These are phyloP conservation scores for Dolichopus griseipennis DNA, from an alignment of 2,888 invertebrate genomes.

Conservation along the genomic window DNA sequence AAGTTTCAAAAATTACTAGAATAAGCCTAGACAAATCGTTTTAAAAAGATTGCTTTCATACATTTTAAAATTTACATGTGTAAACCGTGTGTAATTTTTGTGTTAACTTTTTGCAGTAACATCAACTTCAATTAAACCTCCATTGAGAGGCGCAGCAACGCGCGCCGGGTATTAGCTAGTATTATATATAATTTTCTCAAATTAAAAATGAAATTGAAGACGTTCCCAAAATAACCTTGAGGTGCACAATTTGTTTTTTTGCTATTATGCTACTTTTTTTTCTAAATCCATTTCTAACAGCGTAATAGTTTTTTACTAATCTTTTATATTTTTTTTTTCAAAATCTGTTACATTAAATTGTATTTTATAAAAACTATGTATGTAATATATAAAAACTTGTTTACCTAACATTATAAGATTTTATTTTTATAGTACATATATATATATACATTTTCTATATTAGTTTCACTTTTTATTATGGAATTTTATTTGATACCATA, in stretches of 20 bases:
- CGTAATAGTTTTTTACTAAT: not conserved
- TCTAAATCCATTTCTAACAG: not conserved
- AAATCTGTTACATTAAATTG: too few relatives aligned
- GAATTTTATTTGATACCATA: not conserved
- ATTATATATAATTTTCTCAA: too few relatives aligned
- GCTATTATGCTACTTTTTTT: too few relatives aligned
- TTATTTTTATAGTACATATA: not conserved
- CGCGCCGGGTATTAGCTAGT: too few relatives aligned
- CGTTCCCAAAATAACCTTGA: not conserved
- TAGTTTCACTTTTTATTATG: constrained; percentile 1
- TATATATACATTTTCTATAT: not conserved
- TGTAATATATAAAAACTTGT: not conserved
- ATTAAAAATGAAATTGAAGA: not conserved
- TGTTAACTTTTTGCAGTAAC: too few relatives aligned
- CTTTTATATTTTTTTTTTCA: not conserved
- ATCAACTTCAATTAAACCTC: too few relatives aligned
- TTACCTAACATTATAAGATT: not conserved
- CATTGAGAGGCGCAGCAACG: too few relatives aligned
- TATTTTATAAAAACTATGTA: not conserved
- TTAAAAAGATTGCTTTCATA: too few relatives aligned
- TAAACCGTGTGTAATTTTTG: too few relatives aligned
- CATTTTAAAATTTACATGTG: too few relatives aligned
- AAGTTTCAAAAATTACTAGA: too few relatives aligned
- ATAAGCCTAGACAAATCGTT: too few relatives aligned
- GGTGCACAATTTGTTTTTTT: not conserved